Evolutionary conservation across 2,888 invertebrate genomes (phyloP).

Genomic region (Achlya flavicornis): DNA sequence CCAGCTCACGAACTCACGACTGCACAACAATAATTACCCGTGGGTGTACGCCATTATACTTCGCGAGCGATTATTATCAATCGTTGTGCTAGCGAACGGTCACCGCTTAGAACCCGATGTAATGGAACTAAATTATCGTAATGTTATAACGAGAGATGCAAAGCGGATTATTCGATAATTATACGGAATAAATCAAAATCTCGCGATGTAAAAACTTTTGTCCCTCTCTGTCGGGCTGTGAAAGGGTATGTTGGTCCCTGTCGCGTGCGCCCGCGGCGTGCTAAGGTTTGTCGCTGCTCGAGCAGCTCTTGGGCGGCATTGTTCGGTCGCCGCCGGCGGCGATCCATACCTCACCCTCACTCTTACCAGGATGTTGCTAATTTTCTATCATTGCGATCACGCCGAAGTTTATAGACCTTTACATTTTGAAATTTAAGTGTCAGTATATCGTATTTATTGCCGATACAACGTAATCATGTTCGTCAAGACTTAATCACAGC

Average conservation of each 20-base stretch:
- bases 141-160: constrained; percentile 82
- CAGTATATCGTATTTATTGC: constrained; percentile 77
- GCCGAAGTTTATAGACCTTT: constrained; percentile 75
- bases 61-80: constrained; percentile 84
- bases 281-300: constrained; percentile 59
- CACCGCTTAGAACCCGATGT: constrained; percentile 80
- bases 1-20: constrained; percentile 83
- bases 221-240: constrained; percentile 49
- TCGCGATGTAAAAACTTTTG: constrained; percentile 56
- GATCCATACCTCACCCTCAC: constrained; percentile 76
- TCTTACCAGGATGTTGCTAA: constrained; percentile 80
- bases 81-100: constrained; percentile 79
- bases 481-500: constrained; percentile 65
- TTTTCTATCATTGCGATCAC: constrained; percentile 81
- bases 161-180: constrained; percentile 83
- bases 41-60: constrained; percentile 84
- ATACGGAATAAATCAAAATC: constrained; percentile 80
- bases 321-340: constrained; percentile 71
- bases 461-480: constrained; percentile 46
- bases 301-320: constrained; percentile 62
- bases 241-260: constrained; percentile 46
- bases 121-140: constrained; percentile 82
- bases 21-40: constrained; percentile 84
- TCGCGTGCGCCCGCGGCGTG: constrained; percentile 57
- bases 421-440: constrained; percentile 79